A percentile compares a stretch with the other conserved stretches of the same genome.
phyloP scores from a whole-genome alignment of 2,113 vertebrate genomes.

The Picathartes gymnocephalus region DNA sequence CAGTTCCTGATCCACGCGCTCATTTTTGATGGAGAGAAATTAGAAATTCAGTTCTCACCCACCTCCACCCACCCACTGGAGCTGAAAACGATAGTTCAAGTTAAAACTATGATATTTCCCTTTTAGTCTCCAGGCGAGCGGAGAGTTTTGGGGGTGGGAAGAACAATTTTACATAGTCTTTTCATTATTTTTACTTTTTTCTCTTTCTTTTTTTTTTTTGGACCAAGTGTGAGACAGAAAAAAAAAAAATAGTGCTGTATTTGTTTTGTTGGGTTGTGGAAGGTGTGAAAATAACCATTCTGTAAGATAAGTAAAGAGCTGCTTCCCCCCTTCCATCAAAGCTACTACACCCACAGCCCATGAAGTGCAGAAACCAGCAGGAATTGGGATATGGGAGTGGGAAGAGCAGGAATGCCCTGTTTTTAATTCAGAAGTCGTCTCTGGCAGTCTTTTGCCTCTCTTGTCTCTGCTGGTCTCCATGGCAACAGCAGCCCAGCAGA shows the following conservation, averaged over 20 bases:
- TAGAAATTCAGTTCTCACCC: conserved; percentile 33
- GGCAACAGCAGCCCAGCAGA: conserved; percentile 65
- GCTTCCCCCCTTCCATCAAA: background rate
- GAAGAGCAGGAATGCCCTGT: conserved; percentile 6
- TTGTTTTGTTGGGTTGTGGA: background rate
- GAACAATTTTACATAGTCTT: background rate
- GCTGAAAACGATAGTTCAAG: conserved; percentile 31
- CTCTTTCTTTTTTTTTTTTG: background rate
- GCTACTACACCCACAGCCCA: background rate
- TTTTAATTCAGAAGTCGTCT: conserved; percentile 66
- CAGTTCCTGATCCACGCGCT: background rate
- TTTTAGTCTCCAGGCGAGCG: background rate
- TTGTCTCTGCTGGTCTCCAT: conserved; percentile 73
- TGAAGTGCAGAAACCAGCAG: background rate
- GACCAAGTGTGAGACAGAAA: conserved; percentile 15
- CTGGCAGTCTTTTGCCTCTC: conserved; percentile 56
- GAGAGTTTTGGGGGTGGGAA: background rate
- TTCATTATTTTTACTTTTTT: background rate
- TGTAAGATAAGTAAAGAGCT: background rate
- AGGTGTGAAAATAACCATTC: background rate
- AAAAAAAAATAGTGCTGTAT: background rate
- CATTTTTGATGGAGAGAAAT: conserved; percentile 8
- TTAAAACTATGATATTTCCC: conserved; percentile 31
- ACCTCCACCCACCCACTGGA: background rate
- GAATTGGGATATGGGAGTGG: background rate